Percentiles rank a stretch among this genome's conserved stretches.
Conservation (phyloP, 1,140 invertebrate genomes). For the Cotesia vestalis region DNA sequence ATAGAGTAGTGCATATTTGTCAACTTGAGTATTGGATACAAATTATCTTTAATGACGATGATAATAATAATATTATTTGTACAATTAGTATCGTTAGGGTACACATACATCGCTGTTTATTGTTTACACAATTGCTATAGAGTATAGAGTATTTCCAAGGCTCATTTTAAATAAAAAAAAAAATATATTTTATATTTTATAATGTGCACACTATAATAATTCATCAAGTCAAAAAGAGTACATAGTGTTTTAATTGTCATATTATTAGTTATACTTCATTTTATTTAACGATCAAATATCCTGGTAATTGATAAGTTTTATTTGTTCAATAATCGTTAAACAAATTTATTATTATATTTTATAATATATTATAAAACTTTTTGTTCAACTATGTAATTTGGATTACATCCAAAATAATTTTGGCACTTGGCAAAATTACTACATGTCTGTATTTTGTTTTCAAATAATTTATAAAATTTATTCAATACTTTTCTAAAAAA, state of each 20-base stretch:
- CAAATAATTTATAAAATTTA: background rate
- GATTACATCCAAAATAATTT: constrained; percentile 16
- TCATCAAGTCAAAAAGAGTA: no score
- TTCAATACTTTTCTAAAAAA: no score
- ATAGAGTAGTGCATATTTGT: constrained; percentile 37
- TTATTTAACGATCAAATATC: no score
- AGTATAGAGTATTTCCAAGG: background rate
- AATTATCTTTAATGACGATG: background rate
- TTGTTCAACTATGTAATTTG: background rate
- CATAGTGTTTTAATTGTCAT: constrained; percentile 2
- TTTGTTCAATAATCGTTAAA: no score
- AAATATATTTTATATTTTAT: background rate
- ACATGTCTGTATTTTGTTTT: background rate
- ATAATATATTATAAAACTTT: background rate
- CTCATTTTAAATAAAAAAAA: background rate
- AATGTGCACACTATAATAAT: no score
- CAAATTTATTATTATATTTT: no score
- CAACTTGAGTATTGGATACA: constrained; percentile 7
- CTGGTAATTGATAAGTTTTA: no score
- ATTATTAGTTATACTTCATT: background rate
- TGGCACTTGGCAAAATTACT: constrained; percentile 17
- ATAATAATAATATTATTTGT: background rate
- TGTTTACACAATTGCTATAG: constrained; percentile 11
- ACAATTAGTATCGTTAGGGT: constrained; percentile 9
- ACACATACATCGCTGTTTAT: background rate